Percentiles rank a stretch among this genome's conserved stretches.
Conservation (phyloP, 30 jellyfish, hydroid and myxozoan genomes). For the Aurelia sp. region DNA sequence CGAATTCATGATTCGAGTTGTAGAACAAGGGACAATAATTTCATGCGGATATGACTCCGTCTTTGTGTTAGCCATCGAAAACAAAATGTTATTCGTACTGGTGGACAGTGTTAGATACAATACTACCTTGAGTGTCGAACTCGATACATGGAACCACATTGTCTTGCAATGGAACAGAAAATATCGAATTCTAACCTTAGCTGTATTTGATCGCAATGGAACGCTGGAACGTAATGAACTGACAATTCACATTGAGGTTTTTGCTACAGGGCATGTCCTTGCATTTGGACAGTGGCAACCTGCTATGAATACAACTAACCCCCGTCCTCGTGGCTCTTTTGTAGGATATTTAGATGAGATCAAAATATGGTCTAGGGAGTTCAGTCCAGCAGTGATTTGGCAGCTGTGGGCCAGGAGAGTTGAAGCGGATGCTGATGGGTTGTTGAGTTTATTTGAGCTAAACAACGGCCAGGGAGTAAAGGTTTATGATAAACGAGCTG, state of each 20-base stretch:
- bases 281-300: slow-evolving; percentile 76
- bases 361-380: slow-evolving; percentile 60
- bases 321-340: slow-evolving; percentile 40
- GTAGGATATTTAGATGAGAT: slow-evolving; percentile 58
- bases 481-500: slow-evolving; percentile 23
- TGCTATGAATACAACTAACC: slow-evolving; percentile 46
- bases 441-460: slow-evolving; percentile 21
- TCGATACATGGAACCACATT: slow-evolving; percentile 36
- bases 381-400: slow-evolving; percentile 68
- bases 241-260: slow-evolving; percentile 6
- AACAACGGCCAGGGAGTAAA: slow-evolving; percentile 23
- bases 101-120: slow-evolving; percentile 23
- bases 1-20: slow-evolving; percentile 34
- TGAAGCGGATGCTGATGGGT: slow-evolving; percentile 44
- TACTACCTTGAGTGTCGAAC: slow-evolving; percentile 23
- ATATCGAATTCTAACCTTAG: slow-evolving; percentile 3
- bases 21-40: slow-evolving; percentile 39
- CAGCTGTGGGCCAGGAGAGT: slow-evolving; percentile 58
- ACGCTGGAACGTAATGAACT: slow-evolving; percentile 37
- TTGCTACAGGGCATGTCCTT: slow-evolving; percentile 8
- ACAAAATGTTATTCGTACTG: not conserved
- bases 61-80: slow-evolving; percentile 33
- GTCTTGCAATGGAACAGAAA: slow-evolving; percentile 51
- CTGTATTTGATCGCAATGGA: slow-evolving; percentile 44
- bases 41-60: slow-evolving; percentile 49